Conservation (phyloP, 2,797 vertebrate species). For the Hylomyscus alleni region DNA sequence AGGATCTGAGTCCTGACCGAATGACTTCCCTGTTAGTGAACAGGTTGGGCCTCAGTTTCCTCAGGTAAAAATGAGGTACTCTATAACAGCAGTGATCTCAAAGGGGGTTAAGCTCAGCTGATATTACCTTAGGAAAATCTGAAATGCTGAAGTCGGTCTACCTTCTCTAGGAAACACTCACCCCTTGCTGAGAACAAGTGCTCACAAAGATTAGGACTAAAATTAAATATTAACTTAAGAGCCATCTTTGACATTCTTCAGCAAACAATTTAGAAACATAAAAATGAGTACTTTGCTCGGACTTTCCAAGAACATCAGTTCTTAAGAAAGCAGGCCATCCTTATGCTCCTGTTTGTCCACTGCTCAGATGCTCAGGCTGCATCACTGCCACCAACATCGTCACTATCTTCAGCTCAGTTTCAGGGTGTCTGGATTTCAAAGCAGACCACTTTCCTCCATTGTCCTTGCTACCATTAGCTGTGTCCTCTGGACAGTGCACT, state of each 20-base stretch:
- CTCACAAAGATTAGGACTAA: conserved; percentile 5
- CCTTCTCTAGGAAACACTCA: neutral
- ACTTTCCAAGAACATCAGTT: conserved; percentile 36
- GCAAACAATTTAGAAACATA: conserved; percentile 38
- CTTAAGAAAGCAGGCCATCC: neutral
- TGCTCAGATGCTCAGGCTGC: neutral
- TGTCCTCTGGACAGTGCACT: conserved; percentile 36
- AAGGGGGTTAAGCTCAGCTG: neutral
- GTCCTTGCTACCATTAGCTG: neutral
- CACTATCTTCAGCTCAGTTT: neutral
- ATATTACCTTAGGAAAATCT: neutral
- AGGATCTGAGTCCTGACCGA: neutral
- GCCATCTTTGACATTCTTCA: neutral
- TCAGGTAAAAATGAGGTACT: neutral
- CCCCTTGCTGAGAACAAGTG: neutral
- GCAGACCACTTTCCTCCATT: neutral
- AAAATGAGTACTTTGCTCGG: neutral
- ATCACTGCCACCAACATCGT: neutral
- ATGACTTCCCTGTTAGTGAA: neutral
- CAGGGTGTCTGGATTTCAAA: conserved; percentile 47
- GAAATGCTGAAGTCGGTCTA: neutral
- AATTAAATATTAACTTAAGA: conserved; percentile 59
- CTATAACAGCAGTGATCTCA: neutral
- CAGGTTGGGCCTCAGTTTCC: conserved; percentile 37
- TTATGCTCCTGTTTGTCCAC: neutral